phyloP scores from a whole-genome alignment of 2,113 vertebrate genomes.

The Salvator merianae region DNA sequence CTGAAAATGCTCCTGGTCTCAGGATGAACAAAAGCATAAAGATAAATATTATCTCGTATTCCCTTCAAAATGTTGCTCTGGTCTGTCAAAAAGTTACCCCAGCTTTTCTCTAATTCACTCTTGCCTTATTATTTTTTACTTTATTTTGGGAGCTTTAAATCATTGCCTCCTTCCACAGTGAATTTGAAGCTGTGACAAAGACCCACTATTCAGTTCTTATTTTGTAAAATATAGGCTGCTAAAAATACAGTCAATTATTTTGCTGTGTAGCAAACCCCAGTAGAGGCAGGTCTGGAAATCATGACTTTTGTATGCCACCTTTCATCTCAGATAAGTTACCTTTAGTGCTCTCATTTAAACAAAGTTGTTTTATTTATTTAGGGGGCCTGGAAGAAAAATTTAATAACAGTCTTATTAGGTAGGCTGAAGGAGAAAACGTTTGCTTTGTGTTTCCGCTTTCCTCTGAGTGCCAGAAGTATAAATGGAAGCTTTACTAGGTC shows the following conservation, averaged over 20 bases:
- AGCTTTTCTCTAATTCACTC: neutral
- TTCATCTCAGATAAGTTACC: neutral
- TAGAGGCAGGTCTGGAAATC: conserved; percentile 24
- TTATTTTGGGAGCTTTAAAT: neutral
- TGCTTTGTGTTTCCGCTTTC: neutral
- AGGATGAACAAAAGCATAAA: neutral
- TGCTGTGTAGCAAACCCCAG: conserved; percentile 34
- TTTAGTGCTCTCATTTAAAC: neutral
- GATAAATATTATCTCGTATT: neutral
- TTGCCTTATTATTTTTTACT: neutral
- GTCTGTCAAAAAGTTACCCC: neutral
- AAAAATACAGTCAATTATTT: conserved; percentile 58
- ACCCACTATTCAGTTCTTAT: conserved; percentile 18
- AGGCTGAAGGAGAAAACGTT: neutral
- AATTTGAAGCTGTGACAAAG: conserved; percentile 17
- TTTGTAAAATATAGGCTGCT: conserved; percentile 31
- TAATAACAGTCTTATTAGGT: rapidly evolving
- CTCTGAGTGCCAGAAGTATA: neutral
- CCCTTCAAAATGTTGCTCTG: neutral
- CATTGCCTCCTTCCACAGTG: conserved; percentile 13
- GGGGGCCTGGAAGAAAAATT: neutral
- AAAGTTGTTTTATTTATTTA: neutral
- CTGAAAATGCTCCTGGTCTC: neutral
- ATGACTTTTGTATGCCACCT: conserved; percentile 1
- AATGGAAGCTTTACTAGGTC: neutral